A percentile compares a stretch with the other conserved stretches of the same genome.
These are phyloP conservation scores for Gasterosteus aculeatus DNA, from an alignment of 2,113 vertebrate species.

Conservation along the genomic window DNA sequence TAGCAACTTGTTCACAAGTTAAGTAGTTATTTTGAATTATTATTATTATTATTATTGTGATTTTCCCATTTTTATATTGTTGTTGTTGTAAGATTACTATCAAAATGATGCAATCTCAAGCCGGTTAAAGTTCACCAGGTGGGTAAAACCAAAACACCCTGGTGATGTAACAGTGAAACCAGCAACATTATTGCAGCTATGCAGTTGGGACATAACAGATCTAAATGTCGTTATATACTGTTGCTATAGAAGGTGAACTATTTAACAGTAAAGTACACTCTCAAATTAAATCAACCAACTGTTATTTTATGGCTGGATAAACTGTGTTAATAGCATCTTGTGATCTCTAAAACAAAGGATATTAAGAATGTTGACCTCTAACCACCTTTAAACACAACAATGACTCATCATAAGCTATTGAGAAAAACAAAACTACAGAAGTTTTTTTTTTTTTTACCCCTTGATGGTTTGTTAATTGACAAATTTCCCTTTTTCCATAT, in stretches of 20 bases:
- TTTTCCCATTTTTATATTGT: background rate
- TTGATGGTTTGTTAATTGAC: background rate
- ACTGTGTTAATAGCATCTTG: background rate
- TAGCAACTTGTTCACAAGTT: background rate
- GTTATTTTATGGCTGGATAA: background rate
- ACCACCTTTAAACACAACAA: background rate
- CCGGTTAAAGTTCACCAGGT: conserved; percentile 48
- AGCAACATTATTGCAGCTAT: background rate
- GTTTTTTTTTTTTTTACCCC: background rate
- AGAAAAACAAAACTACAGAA: background rate
- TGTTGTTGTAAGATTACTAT: conserved; percentile 12
- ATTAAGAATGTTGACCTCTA: background rate
- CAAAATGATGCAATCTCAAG: conserved; percentile 11
- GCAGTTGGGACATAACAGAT: background rate
- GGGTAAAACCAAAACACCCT: background rate
- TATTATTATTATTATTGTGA: too few species aligned
- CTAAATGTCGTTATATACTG: background rate
- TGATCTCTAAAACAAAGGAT: background rate
- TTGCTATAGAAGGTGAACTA: background rate
- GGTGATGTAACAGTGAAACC: background rate
- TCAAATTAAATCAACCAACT: background rate
- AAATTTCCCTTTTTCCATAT: background rate
- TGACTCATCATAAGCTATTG: background rate
- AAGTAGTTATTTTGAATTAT: background rate
- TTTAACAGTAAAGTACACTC: background rate